These are phyloP conservation scores for Burhinus bistriatus DNA, from an alignment of 2,113 vertebrate species.

Conservation along the genomic window DNA sequence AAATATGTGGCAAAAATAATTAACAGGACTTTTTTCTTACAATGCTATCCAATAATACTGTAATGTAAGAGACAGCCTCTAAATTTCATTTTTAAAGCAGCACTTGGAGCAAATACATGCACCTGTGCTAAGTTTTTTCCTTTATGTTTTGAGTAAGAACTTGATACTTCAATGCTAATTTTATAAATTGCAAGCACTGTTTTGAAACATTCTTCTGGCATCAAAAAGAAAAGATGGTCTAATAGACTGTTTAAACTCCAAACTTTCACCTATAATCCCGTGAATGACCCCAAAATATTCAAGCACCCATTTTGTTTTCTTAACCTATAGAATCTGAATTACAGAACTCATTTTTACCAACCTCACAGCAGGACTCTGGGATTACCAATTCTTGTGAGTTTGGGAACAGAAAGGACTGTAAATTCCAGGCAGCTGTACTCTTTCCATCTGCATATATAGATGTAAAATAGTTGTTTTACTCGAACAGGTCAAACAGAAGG, in stretches of 20 bases:
- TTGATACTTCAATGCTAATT: neutral
- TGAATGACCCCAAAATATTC: neutral
- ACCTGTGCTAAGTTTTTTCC: neutral
- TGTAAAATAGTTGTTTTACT: neutral
- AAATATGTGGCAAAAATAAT: neutral
- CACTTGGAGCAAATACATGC: neutral
- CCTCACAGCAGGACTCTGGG: neutral
- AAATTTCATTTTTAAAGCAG: neutral
- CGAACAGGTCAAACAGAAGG: neutral
- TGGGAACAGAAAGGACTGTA: neutral
- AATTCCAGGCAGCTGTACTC: slow-evolving; percentile 2
- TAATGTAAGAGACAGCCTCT: neutral
- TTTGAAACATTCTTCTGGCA: neutral
- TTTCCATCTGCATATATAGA: neutral
- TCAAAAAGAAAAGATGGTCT: neutral
- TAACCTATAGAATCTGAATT: neutral
- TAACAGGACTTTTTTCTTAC: neutral
- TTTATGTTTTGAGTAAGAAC: neutral
- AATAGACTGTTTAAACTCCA: neutral
- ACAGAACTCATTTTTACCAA: neutral
- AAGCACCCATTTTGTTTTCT: neutral
- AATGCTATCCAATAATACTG: neutral
- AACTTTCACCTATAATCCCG: neutral
- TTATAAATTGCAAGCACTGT: neutral
- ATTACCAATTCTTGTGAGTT: neutral